Conservation (phyloP, 2,888 invertebrate genomes). For the Prenolepis imparis region DNA sequence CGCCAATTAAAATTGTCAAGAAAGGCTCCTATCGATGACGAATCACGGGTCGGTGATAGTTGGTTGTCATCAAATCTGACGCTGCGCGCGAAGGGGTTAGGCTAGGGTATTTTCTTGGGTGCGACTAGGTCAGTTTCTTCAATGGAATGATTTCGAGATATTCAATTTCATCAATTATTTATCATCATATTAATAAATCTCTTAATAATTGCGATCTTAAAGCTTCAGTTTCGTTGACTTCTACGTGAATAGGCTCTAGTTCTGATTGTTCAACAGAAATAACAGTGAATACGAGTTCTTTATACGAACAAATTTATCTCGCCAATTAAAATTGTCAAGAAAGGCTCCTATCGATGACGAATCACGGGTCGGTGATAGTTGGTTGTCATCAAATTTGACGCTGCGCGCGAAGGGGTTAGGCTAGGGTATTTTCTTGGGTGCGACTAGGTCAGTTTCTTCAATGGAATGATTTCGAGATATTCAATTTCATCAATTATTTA, state of each 20-base stretch:
- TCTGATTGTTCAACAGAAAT: neutral
- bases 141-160: neutral
- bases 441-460: neutral
- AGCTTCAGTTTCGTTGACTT: neutral
- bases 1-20: too few species aligned
- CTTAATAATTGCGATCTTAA: neutral
- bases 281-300: too few species aligned
- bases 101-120: neutral
- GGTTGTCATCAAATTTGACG: slow-evolving; percentile 8
- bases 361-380: neutral
- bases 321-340: too few species aligned
- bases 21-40: too few species aligned
- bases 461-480: neutral
- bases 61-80: slow-evolving; percentile 3
- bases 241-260: neutral
- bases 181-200: neutral
- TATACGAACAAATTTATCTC: too few species aligned
- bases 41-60: neutral
- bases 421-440: neutral
- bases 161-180: neutral
- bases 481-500: neutral
- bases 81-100: neutral
- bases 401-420: neutral
- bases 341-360: slow-evolving; percentile 2
- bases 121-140: neutral